Base-by-base conservation (phyloP, 2,888 invertebrate genomes). In the Tipula unca region DNA sequence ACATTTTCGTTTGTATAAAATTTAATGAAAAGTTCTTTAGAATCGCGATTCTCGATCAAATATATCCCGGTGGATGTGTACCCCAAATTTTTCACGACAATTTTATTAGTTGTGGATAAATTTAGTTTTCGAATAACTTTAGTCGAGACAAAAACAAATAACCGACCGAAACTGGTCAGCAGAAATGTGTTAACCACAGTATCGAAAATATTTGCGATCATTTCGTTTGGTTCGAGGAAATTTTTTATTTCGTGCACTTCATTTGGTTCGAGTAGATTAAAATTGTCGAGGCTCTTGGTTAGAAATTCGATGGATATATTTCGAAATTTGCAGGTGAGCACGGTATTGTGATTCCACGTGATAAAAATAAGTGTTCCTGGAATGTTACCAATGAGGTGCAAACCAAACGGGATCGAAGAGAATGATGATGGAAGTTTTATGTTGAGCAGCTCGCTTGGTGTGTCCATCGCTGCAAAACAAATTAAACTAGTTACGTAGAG, bases 161-260 rank as follows among this genome's bases (percentile, higher is more conserved):
- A 35, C n/a, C 35, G 35, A 14, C 83, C 83, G 10, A 83, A 83
- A n/a, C 8, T 83, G 4, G 83, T 83, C 0, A 32, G 5, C n/a
- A 29, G 17, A 10, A 83, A 83, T 83, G 83, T 83, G n/a, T 83
- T 83, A 17, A 17, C 3, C 5, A 32, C n/a, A 3, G 29, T 83
- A 32, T 32, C 83, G 83, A 32, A 32, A 4, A 83, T 10, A n/a
- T 83, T 17, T 5, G n/a, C n/a, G n/a, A 83, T 83, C 8, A 32
- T 83, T 32, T 83, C 83, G 35, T 83, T 83, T 83, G 83, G n/a
- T 17, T 83, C 83, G n/a, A 83, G 35, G 17, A 83, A 83, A 32
- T 83, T 83, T 83, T 29, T 83, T 83, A 83, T 83, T 83, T 29
- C 83, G 35, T 83, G 29, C 10, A 83, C n/a, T 32, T 83, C 32